Base-by-base conservation (phyloP, 2,113 vertebrate genomes). In the Mastomys natalensis region DNA sequence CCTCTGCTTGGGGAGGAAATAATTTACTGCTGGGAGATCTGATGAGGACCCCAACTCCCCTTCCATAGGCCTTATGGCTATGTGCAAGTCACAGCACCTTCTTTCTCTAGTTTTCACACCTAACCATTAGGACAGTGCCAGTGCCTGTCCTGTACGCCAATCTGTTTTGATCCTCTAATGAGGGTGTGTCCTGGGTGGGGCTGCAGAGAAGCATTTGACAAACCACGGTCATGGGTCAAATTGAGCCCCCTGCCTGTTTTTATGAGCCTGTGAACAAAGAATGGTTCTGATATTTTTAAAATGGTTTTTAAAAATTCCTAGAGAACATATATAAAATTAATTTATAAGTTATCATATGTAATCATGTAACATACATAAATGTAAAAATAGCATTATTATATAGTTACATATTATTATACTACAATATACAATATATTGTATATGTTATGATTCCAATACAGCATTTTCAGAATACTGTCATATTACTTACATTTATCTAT, bases 101-200 rank as follows among this genome's bases (percentile, higher is more conserved):
- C 80, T 91, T 68, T 72, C 40, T 48, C 29, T 86, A 66, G n/a
- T 60, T 95, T 96, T 68, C 55, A 93, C 76, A 94, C 40, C 58
- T 48, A 24, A 73, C 87, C 58, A 43, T 66, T 40, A 77, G 37
- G 21, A 37, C 13, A 78, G 9, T 48, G 17, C 58, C 53, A 22
- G 22, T 62, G 21, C 29, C 89, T 90, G 51, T 45, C n/a, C n/a
- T 58, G 9, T 12, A 5, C 70, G 58, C 77, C 10, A 29, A 21
- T 45, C 74, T 90, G 40, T 91, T 93, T 72, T 43, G 81, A 68
- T 40, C 45, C 10, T 86, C 64, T 48, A 17, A 2, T 55, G 74
- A 91, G 73, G 37, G 24, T 26, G 86, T 34, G n/a, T 26, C 29
- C 66, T 90, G 22, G 15, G 40, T 12, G 40, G 51, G 43, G 29